Conservation (phyloP, 2,797 vertebrate species). For the Manis pentadactyla region DNA sequence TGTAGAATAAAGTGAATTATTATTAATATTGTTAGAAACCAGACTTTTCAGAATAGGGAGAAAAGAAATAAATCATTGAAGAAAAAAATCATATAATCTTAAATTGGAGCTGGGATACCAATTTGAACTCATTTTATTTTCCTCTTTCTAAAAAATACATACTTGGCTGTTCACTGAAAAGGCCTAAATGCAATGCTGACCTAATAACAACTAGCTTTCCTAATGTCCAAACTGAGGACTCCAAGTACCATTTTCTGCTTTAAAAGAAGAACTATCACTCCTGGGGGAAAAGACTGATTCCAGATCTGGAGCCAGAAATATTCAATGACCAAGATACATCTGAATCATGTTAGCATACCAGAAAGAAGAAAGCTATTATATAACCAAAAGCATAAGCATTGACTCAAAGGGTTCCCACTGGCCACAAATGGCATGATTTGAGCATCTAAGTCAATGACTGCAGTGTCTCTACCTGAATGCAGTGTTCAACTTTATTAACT, state of each 20-base stretch:
- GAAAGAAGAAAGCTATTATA: not conserved
- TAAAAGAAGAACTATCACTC: not conserved
- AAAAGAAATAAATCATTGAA: not conserved
- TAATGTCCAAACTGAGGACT: not conserved
- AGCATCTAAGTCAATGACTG: not conserved
- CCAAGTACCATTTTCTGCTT: not conserved
- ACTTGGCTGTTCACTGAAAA: not conserved
- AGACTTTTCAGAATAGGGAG: not conserved
- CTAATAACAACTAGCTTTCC: not conserved
- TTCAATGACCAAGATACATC: not conserved
- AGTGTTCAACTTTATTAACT: not conserved
- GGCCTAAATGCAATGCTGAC: not conserved
- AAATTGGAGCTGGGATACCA: slow-evolving; percentile 20
- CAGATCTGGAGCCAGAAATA: not conserved
- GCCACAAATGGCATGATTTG: not conserved
- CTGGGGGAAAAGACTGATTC: not conserved
- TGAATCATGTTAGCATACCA: not conserved
- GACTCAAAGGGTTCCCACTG: not conserved
- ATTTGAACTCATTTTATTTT: slow-evolving; percentile 25
- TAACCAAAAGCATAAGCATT: not conserved
- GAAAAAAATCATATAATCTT: not conserved
- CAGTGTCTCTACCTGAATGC: not conserved
- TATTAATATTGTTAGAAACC: not conserved
- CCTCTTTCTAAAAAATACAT: slow-evolving; percentile 1
- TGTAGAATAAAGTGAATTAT: not conserved